Base-by-base conservation (phyloP, 2,888 invertebrate genomes). In the Drosophila affinis region DNA sequence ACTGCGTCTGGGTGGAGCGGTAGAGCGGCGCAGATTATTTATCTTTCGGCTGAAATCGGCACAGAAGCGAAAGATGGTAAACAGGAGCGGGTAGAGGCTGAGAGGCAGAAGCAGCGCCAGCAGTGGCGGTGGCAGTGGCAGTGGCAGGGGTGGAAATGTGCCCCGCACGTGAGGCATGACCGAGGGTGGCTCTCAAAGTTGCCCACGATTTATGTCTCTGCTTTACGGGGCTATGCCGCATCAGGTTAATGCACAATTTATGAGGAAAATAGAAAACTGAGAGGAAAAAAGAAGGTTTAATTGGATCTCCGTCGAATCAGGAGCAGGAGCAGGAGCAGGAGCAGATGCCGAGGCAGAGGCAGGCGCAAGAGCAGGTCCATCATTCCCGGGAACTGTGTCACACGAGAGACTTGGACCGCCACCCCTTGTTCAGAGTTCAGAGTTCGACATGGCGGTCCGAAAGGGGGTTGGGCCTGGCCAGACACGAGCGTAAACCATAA, bases 41-140 rank as follows among this genome's bases (percentile, higher is more conserved):
- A 84, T 84, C 83, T 84, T 84, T 87, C 73, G 73, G 78, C 83
- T 87, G 83, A 77, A 87, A 84, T 82, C 86, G 87, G 83, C 75
- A 76, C 85, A 87, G 83, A 76, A 83, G 87, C 87, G 78, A 70
- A 69, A 79, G 77, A 74, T 68, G 70, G 60, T 55, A 46, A 72
- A 68, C 56, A 53, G 45, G 39, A 69, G 52, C 54, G 60, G 29
- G 39, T 3, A 7, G 46, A 55, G 21, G 47, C 29, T 46, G 46
- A n/a, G 57, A 18, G 44, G 62, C 79, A 76, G 74, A 18, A 7
- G 44, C 59, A 17, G n/a, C 2, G 9, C 21, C 48, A 14, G 49
- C 29, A 32, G n/a, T 5, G 9, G 29, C 34, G 53, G 24, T 0
- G 24, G 24, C 24, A 24, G 24, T 4, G 24, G 5, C 24, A 24